Evolutionary conservation across 2,113 vertebrate species (phyloP).

Genomic region (Dipodomys stephensi): DNA sequence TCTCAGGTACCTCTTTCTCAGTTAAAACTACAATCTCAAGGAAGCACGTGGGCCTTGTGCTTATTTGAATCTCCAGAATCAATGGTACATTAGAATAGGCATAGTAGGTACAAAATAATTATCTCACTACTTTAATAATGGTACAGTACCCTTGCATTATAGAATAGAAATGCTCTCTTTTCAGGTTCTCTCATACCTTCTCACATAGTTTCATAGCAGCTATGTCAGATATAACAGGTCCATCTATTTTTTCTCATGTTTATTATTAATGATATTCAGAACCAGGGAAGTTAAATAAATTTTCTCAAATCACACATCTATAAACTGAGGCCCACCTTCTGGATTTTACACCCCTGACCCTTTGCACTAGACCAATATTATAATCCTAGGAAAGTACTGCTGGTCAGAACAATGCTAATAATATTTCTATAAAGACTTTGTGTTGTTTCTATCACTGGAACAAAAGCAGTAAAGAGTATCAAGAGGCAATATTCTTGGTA

Average conservation of each 20-base stretch:
- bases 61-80: background rate
- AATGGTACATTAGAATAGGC: background rate
- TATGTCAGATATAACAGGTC: background rate
- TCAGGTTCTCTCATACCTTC: background rate
- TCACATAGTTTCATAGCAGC: conserved; percentile 8
- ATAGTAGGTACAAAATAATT: background rate
- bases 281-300: conserved; percentile 6
- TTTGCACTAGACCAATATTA: conserved; percentile 25
- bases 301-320: conserved; percentile 46
- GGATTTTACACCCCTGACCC: background rate
- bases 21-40: background rate
- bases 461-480: conserved; percentile 75
- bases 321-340: conserved; percentile 27
- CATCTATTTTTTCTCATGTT: conserved; percentile 46
- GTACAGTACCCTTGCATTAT: background rate
- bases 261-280: conserved; percentile 47
- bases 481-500: conserved; percentile 71
- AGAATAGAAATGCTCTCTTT: conserved; percentile 43
- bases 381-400: background rate
- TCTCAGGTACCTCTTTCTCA: background rate
- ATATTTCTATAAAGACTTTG: conserved; percentile 46
- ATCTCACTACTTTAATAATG: conserved; percentile 2
- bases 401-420: conserved; percentile 64
- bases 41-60: background rate
- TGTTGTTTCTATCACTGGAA: conserved; percentile 71